These are phyloP conservation scores for Diacarnus erythraeanus DNA, from an alignment of 37 sponge, comb jelly and placozoan species.

Conservation along the genomic window DNA sequence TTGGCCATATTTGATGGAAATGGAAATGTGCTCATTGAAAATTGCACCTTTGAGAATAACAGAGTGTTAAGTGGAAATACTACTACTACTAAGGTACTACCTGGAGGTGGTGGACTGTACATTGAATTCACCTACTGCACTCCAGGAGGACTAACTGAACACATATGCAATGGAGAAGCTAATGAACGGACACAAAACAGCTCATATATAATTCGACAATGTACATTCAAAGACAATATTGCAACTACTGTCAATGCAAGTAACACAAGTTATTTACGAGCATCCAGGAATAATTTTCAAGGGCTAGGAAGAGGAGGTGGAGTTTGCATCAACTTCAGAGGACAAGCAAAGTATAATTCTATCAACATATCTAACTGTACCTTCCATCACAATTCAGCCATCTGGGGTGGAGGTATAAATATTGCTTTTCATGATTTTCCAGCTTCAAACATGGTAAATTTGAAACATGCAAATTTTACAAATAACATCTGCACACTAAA, in stretches of 20 bases:
- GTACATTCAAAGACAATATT: too few species aligned
- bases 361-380: conserved; percentile 11
- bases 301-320: conserved; percentile 42
- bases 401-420: conserved; percentile 50
- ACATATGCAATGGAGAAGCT: too few species aligned
- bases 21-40: neutral
- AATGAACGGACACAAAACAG: too few species aligned
- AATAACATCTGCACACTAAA: neutral
- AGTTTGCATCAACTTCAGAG: conserved; percentile 28
- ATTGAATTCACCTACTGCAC: neutral
- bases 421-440: neutral
- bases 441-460: neutral
- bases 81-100: neutral
- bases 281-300: neutral
- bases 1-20: neutral
- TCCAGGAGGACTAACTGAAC: neutral
- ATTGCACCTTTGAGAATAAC: neutral
- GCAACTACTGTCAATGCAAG: too few species aligned
- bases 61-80: neutral
- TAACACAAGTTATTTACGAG: too few species aligned
- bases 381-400: conserved; percentile 37
- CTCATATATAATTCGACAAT: too few species aligned
- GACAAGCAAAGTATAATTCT: conserved; percentile 10
- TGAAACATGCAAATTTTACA: neutral
- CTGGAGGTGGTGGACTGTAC: neutral